phyloP scores from a whole-genome alignment of 2,113 vertebrate genomes.

The Plectropomus leopardus region DNA sequence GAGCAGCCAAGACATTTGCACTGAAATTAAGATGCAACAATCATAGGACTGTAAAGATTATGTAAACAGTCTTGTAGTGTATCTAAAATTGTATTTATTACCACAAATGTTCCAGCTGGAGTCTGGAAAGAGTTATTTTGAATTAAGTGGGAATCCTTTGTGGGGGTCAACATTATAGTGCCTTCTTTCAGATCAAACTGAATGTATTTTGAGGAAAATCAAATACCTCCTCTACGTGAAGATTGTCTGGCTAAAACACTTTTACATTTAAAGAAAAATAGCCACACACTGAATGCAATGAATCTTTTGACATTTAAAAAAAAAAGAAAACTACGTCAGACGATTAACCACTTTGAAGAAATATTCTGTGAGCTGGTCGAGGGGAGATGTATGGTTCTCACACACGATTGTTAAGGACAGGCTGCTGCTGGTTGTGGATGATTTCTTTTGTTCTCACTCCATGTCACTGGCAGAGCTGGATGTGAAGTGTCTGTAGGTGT shows the following conservation, averaged over 20 bases:
- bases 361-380: neutral
- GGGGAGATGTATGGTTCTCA: neutral
- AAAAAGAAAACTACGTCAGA: neutral
- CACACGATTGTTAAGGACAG: neutral
- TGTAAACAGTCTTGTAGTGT: neutral
- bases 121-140: slow-evolving; percentile 33
- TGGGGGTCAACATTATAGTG: slow-evolving; percentile 18
- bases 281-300: slow-evolving; percentile 51
- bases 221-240: slow-evolving; percentile 44
- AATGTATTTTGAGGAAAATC: slow-evolving; percentile 52
- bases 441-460: neutral
- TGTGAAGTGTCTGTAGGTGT: neutral
- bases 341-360: slow-evolving; percentile 9
- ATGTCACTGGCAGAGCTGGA: neutral
- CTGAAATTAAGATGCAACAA: slow-evolving; percentile 42
- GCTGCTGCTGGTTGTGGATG: neutral
- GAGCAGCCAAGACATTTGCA: slow-evolving; percentile 50
- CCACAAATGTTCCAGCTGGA: slow-evolving; percentile 41
- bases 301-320: neutral
- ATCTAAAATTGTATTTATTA: slow-evolving; percentile 55
- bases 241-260: neutral
- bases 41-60: neutral
- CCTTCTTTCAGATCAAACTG: slow-evolving; percentile 39
- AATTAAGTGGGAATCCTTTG: slow-evolving; percentile 9
- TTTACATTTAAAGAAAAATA: neutral